Conservation (phyloP, 2,113 vertebrate genomes). For the Hyperopisus bebe region DNA sequence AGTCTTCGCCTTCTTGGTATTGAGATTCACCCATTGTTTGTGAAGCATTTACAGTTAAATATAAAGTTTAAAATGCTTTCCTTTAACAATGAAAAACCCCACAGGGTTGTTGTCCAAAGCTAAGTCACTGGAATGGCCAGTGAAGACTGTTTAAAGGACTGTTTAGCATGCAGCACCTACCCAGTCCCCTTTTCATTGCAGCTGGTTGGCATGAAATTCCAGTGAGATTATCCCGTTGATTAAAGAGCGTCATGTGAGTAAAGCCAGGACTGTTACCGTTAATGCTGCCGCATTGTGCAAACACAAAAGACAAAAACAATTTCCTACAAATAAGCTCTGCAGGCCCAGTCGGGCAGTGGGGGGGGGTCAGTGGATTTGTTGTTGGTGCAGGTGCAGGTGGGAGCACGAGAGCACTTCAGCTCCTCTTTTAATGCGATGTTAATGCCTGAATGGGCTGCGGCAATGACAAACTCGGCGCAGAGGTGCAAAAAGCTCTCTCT, state of each 20-base stretch:
- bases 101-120: neutral
- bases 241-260: neutral
- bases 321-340: neutral
- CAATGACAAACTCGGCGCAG: neutral
- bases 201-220: conserved; percentile 4
- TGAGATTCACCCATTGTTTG: neutral
- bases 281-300: neutral
- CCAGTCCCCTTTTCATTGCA: neutral
- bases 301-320: neutral
- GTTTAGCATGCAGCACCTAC: neutral
- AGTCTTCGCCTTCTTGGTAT: neutral
- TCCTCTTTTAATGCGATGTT: neutral
- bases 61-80: neutral
- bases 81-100: neutral
- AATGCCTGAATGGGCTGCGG: neutral
- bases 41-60: neutral
- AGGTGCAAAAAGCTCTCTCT: conserved; percentile 7
- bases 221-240: neutral
- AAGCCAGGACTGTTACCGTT: neutral
- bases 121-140: neutral
- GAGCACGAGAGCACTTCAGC: neutral
- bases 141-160: neutral
- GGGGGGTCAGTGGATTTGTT: neutral
- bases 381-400: neutral
- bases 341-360: neutral